Percentiles rank a stretch among this genome's conserved stretches.
Conservation (phyloP, 2,888 invertebrate species). For the Nymphalis polychloros region DNA sequence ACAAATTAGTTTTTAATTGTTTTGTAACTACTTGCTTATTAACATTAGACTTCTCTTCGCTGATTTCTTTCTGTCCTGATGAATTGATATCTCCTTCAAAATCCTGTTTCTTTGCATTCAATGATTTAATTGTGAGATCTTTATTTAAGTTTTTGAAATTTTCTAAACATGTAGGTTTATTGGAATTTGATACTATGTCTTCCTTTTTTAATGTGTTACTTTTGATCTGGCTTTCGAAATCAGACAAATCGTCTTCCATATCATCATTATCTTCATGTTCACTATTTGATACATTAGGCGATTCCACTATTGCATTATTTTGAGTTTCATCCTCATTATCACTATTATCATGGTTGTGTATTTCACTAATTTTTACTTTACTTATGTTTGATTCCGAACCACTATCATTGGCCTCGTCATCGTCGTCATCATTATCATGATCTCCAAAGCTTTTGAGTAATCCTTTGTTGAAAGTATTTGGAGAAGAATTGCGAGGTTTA, state of each 20-base stretch:
- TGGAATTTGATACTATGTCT: conserved; percentile 31
- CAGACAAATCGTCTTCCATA: conserved; percentile 46
- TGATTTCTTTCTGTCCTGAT: conserved; percentile 20
- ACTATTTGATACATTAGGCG: conserved; percentile 57
- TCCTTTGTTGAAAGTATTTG: conserved; percentile 42
- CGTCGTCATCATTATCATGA: conserved; percentile 37
- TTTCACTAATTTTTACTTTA: conserved; percentile 64
- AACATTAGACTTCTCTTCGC: conserved; percentile 47
- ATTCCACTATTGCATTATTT: conserved; percentile 53
- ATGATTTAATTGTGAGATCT: conserved; percentile 51
- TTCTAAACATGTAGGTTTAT: conserved; percentile 44
- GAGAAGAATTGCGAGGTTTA: conserved; percentile 59
- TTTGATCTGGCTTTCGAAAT: conserved; percentile 52
- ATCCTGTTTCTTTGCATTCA: conserved; percentile 39
- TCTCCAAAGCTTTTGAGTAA: conserved; percentile 34
- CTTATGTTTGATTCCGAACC: conserved; percentile 51
- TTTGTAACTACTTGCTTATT: conserved; percentile 50
- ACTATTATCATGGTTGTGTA: conserved; percentile 50
- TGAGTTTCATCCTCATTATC: conserved; percentile 48
- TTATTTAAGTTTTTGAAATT: conserved; percentile 59
- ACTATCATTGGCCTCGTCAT: conserved; percentile 38
- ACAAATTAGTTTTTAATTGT: conserved; percentile 47
- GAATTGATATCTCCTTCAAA: conserved; percentile 27
- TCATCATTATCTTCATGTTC: conserved; percentile 49
- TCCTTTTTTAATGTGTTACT: conserved; percentile 47